Percentiles rank a stretch among this genome's conserved stretches.
Conservation (phyloP, 2,113 vertebrate genomes). For the Pan paniscus region DNA sequence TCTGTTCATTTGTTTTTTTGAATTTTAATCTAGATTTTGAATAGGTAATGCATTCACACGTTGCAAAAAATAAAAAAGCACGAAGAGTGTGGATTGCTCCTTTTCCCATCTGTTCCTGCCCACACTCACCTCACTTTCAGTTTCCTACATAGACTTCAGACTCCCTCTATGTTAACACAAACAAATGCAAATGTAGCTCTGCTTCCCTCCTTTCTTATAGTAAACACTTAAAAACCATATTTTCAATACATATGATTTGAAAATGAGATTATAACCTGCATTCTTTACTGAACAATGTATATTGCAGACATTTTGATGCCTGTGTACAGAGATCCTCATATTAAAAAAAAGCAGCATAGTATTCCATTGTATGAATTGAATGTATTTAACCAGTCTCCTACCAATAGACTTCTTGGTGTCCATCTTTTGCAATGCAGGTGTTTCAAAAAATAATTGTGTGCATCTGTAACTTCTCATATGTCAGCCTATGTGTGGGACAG, state of each 20-base stretch:
- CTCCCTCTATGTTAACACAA: background rate
- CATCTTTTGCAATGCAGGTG: background rate
- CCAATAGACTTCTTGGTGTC: background rate
- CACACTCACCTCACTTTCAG: background rate
- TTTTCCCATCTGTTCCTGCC: background rate
- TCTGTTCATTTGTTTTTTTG: background rate
- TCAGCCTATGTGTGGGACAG: background rate
- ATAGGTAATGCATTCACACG: background rate
- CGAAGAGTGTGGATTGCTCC: background rate
- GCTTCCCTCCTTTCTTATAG: background rate
- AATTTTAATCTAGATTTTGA: background rate
- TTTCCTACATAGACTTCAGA: background rate
- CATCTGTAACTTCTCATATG: fast-evolving
- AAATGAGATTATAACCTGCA: background rate
- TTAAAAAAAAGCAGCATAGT: background rate
- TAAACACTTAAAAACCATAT: background rate
- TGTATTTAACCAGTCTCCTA: background rate
- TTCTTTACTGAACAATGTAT: background rate
- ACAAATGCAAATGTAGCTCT: background rate
- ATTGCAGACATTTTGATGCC: background rate
- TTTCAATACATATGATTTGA: background rate
- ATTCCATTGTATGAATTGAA: background rate
- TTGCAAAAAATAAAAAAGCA: background rate
- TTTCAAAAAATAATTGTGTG: too few relatives aligned
- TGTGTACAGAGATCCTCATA: background rate